Percentiles rank a stretch among this genome's conserved stretches.
These are phyloP conservation scores for Rhabdomys dilectus DNA, from an alignment of 2,113 vertebrate species.

Conservation along the genomic window DNA sequence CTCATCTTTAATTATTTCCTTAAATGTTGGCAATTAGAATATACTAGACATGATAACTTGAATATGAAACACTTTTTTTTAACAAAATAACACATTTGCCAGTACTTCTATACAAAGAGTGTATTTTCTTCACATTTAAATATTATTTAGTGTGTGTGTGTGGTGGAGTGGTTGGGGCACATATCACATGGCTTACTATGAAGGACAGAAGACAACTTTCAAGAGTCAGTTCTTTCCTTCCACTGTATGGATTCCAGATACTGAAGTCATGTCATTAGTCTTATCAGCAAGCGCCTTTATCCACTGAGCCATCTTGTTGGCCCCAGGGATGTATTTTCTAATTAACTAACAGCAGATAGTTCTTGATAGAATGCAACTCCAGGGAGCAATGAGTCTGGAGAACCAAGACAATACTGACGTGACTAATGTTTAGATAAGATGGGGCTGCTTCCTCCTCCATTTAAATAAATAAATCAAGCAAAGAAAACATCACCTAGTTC, in stretches of 20 bases:
- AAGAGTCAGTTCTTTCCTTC: too few relatives aligned
- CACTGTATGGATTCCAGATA: neutral
- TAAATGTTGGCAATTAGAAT: neutral
- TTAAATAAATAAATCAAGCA: neutral
- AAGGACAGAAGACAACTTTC: neutral
- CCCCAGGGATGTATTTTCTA: conserved; percentile 11
- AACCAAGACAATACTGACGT: neutral
- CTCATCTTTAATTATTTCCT: conserved; percentile 29
- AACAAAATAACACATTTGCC: neutral
- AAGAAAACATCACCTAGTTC: conserved; percentile 73
- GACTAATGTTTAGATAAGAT: neutral
- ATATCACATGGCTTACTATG: neutral
- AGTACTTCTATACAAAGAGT: neutral
- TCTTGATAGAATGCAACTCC: neutral
- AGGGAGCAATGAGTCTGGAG: neutral
- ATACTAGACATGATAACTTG: neutral
- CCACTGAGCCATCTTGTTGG: neutral
- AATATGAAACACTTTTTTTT: conserved; percentile 3
- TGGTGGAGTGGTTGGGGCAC: neutral
- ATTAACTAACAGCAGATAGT: neutral
- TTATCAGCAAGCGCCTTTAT: neutral
- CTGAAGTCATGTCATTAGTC: neutral
- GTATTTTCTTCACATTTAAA: neutral
- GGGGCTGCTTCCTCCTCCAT: neutral
- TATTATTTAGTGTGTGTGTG: neutral